These are phyloP conservation scores for Siniperca chuatsi DNA, from an alignment of 2,113 vertebrate species.

Conservation along the genomic window DNA sequence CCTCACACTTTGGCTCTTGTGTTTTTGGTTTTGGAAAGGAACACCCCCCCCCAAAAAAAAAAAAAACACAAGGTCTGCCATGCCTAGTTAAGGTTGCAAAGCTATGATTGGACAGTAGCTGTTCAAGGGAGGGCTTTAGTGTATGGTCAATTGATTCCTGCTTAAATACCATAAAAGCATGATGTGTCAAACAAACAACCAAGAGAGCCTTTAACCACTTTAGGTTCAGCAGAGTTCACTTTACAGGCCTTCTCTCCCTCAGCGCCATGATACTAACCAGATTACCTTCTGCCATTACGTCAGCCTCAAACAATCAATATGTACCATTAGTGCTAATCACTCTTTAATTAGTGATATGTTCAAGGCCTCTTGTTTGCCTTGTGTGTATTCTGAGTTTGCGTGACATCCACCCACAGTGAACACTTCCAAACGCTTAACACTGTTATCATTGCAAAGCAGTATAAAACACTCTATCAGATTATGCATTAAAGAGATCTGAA, in stretches of 20 bases:
- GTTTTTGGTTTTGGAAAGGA: neutral
- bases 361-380: slow-evolving; percentile 33
- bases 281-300: slow-evolving; percentile 76
- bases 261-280: slow-evolving; percentile 68
- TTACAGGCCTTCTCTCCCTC: slow-evolving; percentile 55
- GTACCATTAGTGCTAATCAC: slow-evolving; percentile 79
- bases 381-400: neutral
- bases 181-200: slow-evolving; percentile 58
- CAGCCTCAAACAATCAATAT: slow-evolving; percentile 73
- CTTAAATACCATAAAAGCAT: slow-evolving; percentile 59
- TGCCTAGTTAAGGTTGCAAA: neutral
- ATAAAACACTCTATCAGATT: slow-evolving; percentile 43
- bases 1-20: neutral
- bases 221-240: slow-evolving; percentile 69
- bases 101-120: neutral
- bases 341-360: slow-evolving; percentile 74
- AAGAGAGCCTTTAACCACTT: slow-evolving; percentile 60
- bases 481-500: slow-evolving; percentile 68
- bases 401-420: slow-evolving; percentile 42
- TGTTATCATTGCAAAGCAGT: slow-evolving; percentile 51
- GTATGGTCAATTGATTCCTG: slow-evolving; percentile 52
- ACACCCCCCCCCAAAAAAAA: neutral
- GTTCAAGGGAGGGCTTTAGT: neutral
- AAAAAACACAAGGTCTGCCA: neutral
- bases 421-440: slow-evolving; percentile 22